These are phyloP conservation scores for Zaprionus lineosus DNA, from an alignment of 2,888 invertebrate genomes.

Conservation along the genomic window DNA sequence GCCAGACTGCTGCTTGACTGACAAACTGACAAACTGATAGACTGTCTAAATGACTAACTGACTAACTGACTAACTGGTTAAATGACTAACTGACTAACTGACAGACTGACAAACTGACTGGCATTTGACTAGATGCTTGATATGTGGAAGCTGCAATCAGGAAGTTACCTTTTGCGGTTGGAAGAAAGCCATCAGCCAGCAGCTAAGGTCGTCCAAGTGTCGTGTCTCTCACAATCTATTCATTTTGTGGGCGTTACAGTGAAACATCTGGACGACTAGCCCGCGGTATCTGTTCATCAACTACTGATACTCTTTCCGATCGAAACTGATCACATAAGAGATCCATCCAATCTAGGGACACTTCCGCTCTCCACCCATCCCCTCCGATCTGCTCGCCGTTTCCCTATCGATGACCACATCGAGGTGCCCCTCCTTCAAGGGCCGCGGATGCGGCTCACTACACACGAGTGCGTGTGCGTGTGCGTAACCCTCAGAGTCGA, in stretches of 20 bases:
- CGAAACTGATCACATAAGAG: no score
- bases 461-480: conserved; percentile 58
- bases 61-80: conserved; percentile 35
- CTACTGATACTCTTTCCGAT: no score
- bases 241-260: conserved; percentile 22
- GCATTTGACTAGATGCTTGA: conserved; percentile 44
- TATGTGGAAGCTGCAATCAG: conserved; percentile 60
- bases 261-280: conserved; percentile 2
- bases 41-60: conserved; percentile 23
- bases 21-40: conserved; percentile 34
- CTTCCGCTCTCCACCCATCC: no score
- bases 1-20: conserved; percentile 25
- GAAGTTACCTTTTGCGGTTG: conserved; percentile 51
- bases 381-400: no score
- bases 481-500: conserved; percentile 64
- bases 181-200: conserved; percentile 18
- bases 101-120: conserved; percentile 26
- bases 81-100: conserved; percentile 35
- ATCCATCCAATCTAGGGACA: no score
- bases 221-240: conserved; percentile 16
- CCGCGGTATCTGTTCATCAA: background rate
- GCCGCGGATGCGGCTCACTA: conserved; percentile 64
- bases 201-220: conserved; percentile 64
- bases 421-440: no score
- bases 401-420: no score